Percentiles rank a stretch among this genome's conserved stretches.
phyloP scores from a whole-genome alignment of 2,113 vertebrate species.

The Danionella cerebrum region DNA sequence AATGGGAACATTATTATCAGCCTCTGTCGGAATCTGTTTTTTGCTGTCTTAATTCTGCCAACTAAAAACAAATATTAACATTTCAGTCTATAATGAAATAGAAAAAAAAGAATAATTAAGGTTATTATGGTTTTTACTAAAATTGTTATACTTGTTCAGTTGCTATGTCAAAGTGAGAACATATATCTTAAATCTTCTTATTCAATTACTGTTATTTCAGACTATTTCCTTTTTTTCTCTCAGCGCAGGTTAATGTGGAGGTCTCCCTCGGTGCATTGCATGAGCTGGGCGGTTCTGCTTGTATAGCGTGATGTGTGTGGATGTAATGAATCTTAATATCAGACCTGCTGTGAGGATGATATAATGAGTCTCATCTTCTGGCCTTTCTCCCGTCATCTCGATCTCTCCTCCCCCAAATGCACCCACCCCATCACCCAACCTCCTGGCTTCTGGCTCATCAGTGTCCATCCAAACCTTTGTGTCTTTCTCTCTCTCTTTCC shows the following conservation, averaged over 20 bases:
- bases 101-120: too few relatives aligned
- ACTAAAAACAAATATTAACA: too few relatives aligned
- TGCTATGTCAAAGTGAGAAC: too few relatives aligned
- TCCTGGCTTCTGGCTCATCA: neutral
- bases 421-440: neutral
- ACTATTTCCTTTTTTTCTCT: too few relatives aligned
- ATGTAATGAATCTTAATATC: neutral
- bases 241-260: neutral
- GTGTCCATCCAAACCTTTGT: neutral
- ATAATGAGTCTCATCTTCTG: neutral
- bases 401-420: neutral
- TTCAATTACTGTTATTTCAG: too few relatives aligned
- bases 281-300: neutral
- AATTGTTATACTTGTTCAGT: too few relatives aligned
- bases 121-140: too few relatives aligned
- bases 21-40: too few relatives aligned
- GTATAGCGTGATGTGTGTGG: neutral
- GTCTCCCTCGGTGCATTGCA: neutral
- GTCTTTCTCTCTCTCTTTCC: constrained; percentile 7
- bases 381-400: constrained; percentile 4
- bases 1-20: too few relatives aligned
- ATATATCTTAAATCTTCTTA: too few relatives aligned
- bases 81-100: too few relatives aligned
- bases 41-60: too few relatives aligned
- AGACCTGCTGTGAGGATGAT: neutral